Percentiles rank a stretch among this genome's conserved stretches.
These are phyloP conservation scores for Bettongia penicillata DNA, from an alignment of 2,113 vertebrate genomes.

Conservation along the genomic window DNA sequence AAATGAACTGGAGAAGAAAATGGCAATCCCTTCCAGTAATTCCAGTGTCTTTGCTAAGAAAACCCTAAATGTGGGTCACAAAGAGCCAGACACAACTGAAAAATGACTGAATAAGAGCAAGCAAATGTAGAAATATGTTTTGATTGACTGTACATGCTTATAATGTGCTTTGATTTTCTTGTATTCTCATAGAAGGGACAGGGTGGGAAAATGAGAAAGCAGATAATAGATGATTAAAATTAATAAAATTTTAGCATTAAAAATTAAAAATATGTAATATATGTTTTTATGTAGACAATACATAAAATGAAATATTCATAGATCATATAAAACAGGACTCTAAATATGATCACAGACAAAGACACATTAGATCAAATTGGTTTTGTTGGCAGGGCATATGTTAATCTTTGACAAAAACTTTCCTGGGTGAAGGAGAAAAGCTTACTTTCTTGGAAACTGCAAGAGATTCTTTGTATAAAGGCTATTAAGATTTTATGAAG, in stretches of 20 bases:
- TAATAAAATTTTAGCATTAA: background rate
- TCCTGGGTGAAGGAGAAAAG: conserved; percentile 30
- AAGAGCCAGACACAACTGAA: too few species aligned
- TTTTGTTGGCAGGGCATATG: background rate
- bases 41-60: background rate
- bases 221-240: background rate
- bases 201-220: background rate
- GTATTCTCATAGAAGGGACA: background rate
- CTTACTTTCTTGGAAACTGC: conserved; percentile 12
- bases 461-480: background rate
- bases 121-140: background rate
- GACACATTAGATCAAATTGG: background rate
- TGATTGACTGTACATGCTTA: background rate
- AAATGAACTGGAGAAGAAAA: background rate
- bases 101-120: background rate
- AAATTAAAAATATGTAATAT: background rate
- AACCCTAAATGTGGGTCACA: background rate
- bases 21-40: background rate
- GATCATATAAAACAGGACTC: background rate
- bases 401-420: conserved; percentile 7
- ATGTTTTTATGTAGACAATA: background rate
- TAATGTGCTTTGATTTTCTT: background rate
- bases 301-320: background rate
- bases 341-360: background rate
- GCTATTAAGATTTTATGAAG: conserved; percentile 14